Evolutionary conservation across 1,140 invertebrate species (phyloP).

Genomic region (Adelges cooleyi): DNA sequence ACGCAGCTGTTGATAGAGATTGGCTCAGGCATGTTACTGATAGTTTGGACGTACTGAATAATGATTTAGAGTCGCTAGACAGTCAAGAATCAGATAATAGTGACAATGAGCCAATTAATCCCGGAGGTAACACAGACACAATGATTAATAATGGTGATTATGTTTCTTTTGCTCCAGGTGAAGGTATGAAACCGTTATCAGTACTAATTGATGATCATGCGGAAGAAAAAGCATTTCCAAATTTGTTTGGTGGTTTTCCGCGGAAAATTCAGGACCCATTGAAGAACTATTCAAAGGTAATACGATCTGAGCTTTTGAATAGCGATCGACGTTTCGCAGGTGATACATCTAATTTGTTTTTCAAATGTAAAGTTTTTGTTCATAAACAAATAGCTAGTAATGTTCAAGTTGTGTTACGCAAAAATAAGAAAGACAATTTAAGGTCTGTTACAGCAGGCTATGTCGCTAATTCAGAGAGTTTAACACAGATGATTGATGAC

Average conservation of each 20-base stretch:
- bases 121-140: background rate
- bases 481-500: background rate
- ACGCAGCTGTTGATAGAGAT: too few species aligned
- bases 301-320: slow-evolving; percentile 32
- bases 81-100: too few species aligned
- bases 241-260: slow-evolving; percentile 36
- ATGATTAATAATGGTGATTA: background rate
- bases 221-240: slow-evolving; percentile 38
- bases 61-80: too few species aligned
- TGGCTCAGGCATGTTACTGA: too few species aligned
- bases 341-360: slow-evolving; percentile 29
- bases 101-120: background rate
- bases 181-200: slow-evolving; percentile 8
- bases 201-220: slow-evolving; percentile 32
- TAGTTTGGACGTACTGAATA: too few species aligned
- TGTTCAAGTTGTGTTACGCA: too few species aligned
- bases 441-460: slow-evolving; percentile 31
- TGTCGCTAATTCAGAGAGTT: background rate
- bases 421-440: background rate
- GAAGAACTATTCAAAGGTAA: slow-evolving; percentile 32
- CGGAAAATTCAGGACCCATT: slow-evolving; percentile 33
- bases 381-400: background rate
- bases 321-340: slow-evolving; percentile 31
- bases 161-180: slow-evolving; percentile 8
- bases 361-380: background rate